Evolutionary conservation across 2,797 vertebrate genomes (phyloP).

Genomic region (Lophura swinhoii): DNA sequence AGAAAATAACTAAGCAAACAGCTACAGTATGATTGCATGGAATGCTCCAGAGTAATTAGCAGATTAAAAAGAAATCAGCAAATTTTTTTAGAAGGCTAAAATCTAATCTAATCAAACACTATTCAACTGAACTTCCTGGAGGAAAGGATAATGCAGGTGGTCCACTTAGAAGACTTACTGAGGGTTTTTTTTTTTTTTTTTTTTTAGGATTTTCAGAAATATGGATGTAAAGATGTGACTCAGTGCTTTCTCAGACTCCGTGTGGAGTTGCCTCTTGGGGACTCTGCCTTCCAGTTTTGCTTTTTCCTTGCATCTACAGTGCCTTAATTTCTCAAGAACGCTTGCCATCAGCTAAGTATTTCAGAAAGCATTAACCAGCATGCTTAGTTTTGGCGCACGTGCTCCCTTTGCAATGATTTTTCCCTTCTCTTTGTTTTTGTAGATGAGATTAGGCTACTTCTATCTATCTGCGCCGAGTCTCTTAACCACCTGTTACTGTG

Average conservation of each 20-base stretch:
- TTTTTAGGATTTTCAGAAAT: neutral
- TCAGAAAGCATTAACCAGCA: neutral
- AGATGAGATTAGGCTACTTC: neutral
- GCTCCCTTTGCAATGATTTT: neutral
- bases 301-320: neutral
- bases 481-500: neutral
- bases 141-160: neutral
- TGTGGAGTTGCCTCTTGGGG: neutral
- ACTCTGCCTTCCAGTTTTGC: neutral
- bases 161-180: neutral
- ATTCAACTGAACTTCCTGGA: neutral
- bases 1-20: neutral
- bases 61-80: neutral
- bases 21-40: neutral
- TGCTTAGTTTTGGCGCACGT: neutral
- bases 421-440: neutral
- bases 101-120: neutral
- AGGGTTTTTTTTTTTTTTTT: neutral
- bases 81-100: neutral
- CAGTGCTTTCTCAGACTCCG: neutral
- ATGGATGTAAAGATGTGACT: neutral
- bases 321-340: neutral
- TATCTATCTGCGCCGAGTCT: neutral
- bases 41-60: neutral
- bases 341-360: neutral